Evolutionary conservation across 2,113 vertebrate species (phyloP).

Genomic region (Etheostoma cragini): DNA sequence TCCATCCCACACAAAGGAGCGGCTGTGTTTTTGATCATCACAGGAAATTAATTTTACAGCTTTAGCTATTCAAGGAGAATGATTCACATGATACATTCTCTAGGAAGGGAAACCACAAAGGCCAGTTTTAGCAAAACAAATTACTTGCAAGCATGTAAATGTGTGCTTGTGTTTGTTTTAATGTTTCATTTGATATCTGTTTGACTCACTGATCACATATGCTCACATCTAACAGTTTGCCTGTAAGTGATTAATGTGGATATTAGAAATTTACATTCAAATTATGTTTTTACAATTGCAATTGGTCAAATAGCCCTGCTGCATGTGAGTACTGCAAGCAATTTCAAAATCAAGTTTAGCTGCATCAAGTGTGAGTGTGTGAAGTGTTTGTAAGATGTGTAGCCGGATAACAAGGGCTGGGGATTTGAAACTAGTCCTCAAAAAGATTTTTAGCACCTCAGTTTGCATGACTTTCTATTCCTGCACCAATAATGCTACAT

Average conservation of each 20-base stretch:
- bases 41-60: slow-evolving; percentile 14
- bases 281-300: not conserved
- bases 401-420: not conserved
- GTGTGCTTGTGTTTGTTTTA: slow-evolving; percentile 2
- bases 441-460: slow-evolving; percentile 20
- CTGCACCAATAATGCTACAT: slow-evolving; percentile 9
- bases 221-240: not conserved
- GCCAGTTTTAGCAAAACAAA: not conserved
- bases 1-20: slow-evolving; percentile 16
- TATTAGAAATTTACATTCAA: not conserved
- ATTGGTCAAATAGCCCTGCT: not conserved
- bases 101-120: slow-evolving; percentile 48
- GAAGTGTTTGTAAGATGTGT: not conserved
- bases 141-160: slow-evolving; percentile 19
- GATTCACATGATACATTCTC: slow-evolving; percentile 18
- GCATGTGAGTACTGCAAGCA: not conserved
- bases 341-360: slow-evolving; percentile 1
- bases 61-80: not conserved
- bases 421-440: not conserved
- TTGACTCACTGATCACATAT: not conserved
- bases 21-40: not conserved
- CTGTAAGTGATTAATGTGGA: not conserved
- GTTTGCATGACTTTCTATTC: slow-evolving; percentile 46
- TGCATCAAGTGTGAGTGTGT: not conserved
- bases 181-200: not conserved